phyloP scores from a whole-genome alignment of 1,140 invertebrate genomes.

The Neodiprion lecontei region DNA sequence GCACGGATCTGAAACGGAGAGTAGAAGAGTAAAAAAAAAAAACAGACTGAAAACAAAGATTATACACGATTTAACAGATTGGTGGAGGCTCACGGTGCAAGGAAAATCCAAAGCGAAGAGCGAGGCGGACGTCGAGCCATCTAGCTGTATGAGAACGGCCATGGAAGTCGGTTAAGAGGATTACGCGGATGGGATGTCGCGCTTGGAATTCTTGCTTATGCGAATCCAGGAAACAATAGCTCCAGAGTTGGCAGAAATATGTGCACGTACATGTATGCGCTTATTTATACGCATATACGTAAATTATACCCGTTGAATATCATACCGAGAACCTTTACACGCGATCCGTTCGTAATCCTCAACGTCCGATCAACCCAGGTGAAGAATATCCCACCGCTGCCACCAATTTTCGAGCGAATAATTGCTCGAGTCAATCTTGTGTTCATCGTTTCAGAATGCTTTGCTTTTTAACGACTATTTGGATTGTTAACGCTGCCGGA shows the following conservation, averaged over 20 bases:
- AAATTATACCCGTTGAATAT: neutral
- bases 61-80: neutral
- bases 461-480: too few relatives aligned
- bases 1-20: too few relatives aligned
- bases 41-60: too few relatives aligned
- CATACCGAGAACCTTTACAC: neutral
- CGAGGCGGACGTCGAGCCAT: neutral
- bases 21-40: too few relatives aligned
- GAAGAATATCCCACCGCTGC: too few relatives aligned
- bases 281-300: too few relatives aligned
- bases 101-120: neutral
- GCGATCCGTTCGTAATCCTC: neutral
- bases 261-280: too few relatives aligned
- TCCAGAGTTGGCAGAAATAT: neutral
- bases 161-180: conserved; percentile 2
- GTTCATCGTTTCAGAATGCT: too few relatives aligned
- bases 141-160: neutral
- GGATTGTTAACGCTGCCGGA: too few relatives aligned
- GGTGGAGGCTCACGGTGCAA: neutral
- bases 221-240: neutral
- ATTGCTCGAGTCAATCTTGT: too few relatives aligned
- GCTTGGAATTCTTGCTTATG: neutral
- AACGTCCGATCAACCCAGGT: neutral
- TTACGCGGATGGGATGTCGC: neutral
- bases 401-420: too few relatives aligned